These are phyloP conservation scores for Drosophila formosana DNA, from an alignment of 2,888 invertebrate species.

Conservation along the genomic window DNA sequence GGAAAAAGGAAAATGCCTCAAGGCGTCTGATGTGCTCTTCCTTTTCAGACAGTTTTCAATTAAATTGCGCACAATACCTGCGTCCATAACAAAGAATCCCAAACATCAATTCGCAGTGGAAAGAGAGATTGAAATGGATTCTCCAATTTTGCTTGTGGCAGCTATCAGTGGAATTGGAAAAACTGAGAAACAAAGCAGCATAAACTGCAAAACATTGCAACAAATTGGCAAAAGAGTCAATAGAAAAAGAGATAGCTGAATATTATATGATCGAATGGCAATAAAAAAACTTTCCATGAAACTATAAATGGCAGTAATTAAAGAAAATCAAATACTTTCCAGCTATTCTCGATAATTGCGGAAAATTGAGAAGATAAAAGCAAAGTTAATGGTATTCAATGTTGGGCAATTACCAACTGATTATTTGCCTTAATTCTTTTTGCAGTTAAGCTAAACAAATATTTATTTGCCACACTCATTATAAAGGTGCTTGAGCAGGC, in stretches of 20 bases:
- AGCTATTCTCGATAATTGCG: not conserved
- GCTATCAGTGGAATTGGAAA: slow-evolving; percentile 16
- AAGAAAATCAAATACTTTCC: not conserved
- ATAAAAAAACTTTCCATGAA: not conserved
- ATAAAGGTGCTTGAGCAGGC: slow-evolving; percentile 1
- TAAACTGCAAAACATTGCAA: not conserved
- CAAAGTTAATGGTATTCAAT: not conserved
- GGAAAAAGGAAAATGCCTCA: not conserved
- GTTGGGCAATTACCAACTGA: slow-evolving; percentile 1
- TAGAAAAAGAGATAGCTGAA: not conserved
- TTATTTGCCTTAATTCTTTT: slow-evolving; percentile 7
- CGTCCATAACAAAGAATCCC: slow-evolving; percentile 18
- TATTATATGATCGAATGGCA: not conserved
- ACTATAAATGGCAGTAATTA: not conserved
- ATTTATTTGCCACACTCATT: slow-evolving; percentile 28
- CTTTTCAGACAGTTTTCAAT: slow-evolving; percentile 27
- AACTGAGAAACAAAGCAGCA: not conserved
- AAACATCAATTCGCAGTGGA: slow-evolving; percentile 6
- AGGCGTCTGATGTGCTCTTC: not conserved
- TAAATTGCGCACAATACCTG: slow-evolving; percentile 33
- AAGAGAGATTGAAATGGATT: slow-evolving; percentile 11
- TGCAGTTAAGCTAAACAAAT: slow-evolving; percentile 32
- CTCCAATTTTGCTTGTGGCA: not conserved
- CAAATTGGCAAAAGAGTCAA: not conserved
- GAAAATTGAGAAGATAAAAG: slow-evolving; percentile 2